Base-by-base conservation (phyloP, 2,888 invertebrate species). In the Theretra japonica region DNA sequence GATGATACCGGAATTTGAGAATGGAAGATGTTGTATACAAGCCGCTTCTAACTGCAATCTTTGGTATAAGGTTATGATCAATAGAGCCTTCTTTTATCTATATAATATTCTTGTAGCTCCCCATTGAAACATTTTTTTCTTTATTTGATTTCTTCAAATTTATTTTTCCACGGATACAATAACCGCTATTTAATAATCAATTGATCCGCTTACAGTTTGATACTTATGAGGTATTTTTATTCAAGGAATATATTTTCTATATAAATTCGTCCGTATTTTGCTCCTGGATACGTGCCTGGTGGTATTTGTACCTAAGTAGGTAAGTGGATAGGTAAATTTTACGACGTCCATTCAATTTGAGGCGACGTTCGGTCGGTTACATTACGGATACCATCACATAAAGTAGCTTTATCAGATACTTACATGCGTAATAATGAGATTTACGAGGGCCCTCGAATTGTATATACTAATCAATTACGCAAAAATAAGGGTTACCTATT, bases 321-420 rank as follows among this genome's bases (percentile, higher is more conserved):
- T 74, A 74, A 71, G 72, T 68, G 73, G 77, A 75, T 75, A 75
- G 73, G 75, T 71, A 74, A 77, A 77, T 75, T 73, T 77, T 75
- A 77, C 70, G 76, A 70, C 68, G 41, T 48, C 77, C 70, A 71
- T 77, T 75, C 75, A 74, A 75, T 75, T 75, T 73, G 33, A 73
- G 75, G 74, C 72, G 72, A 76, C 74, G 73, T 77, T 72, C 72
- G 74, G 76, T 70, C 74, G 75, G 74, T 73, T 70, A 71, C 75
- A 73, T 71, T 71, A 70, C 33, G 53, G 65, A 17, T 50, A 70
- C 69, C 74, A 69, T 75, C 74, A 72, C 70, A 73, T 74, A 73
- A 73, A 73, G 69, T 57, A 69, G 68, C 53, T 56, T 72, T 72
- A 73, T 71, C 69, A 57, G 41, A 25, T 57, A 33, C 62, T 41